These are phyloP conservation scores for Caenorhabditis inopinata DNA, from an alignment of 1,140 invertebrate genomes.

Conservation along the genomic window DNA sequence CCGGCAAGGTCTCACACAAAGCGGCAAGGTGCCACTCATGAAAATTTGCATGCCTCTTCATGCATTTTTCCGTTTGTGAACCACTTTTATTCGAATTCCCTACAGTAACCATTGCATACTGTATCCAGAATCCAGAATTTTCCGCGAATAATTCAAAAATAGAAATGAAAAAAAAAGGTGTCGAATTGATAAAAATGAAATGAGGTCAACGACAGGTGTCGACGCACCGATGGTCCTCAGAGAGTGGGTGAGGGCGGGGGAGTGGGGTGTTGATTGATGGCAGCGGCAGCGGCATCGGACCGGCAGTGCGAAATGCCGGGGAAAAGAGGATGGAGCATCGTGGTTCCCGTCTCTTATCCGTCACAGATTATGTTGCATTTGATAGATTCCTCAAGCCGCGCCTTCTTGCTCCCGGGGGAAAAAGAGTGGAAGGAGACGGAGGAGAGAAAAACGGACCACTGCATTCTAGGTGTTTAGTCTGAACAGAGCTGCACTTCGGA, in stretches of 20 bases:
- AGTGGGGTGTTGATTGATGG: slow-evolving; percentile 13
- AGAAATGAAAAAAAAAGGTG: neutral
- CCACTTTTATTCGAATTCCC: too few relatives aligned
- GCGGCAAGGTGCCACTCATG: too few relatives aligned
- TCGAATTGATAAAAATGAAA: slow-evolving; percentile 7
- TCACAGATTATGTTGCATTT: slow-evolving; percentile 29
- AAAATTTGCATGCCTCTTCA: too few relatives aligned
- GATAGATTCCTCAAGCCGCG: neutral
- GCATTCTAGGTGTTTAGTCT: slow-evolving; percentile 1
- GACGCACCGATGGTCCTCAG: neutral
- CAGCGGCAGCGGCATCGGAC: too few relatives aligned
- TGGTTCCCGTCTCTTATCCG: neutral
- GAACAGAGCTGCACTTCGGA: neutral
- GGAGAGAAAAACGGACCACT: neutral
- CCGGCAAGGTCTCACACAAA: too few relatives aligned
- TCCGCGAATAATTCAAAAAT: neutral
- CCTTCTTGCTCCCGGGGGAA: neutral
- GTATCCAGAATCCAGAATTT: neutral
- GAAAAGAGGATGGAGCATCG: too few relatives aligned
- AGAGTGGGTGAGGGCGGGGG: neutral
- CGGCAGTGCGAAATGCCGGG: too few relatives aligned
- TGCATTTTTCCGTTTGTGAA: too few relatives aligned
- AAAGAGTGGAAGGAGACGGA: neutral
- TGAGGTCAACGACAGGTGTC: neutral
- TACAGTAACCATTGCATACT: too few relatives aligned